Conservation (phyloP, 92 coral and sea anemone species). For the Diadumene lineata region DNA sequence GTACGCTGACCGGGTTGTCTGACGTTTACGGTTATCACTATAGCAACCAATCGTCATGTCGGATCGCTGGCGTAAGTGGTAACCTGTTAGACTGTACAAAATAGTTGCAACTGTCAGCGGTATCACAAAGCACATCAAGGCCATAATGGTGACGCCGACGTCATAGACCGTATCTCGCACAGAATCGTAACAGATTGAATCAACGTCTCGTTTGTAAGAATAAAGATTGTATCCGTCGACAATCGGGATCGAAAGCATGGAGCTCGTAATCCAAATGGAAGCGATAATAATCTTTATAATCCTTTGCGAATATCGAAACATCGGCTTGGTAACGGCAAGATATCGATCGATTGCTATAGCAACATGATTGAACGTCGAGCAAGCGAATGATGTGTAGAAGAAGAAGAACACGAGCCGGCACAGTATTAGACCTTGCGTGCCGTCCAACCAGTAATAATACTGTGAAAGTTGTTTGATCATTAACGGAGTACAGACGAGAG, state of each 20-base stretch:
- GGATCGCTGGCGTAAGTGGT: conserved; percentile 28
- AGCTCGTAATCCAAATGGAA: conserved; percentile 19
- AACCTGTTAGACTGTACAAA: conserved; percentile 29
- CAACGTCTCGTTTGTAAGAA: not conserved
- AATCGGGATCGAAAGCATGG: conserved; percentile 16
- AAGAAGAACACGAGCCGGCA: conserved; percentile 16
- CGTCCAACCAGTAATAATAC: conserved; percentile 15
- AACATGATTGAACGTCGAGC: conserved; percentile 42
- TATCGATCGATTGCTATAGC: conserved; percentile 42
- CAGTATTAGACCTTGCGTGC: conserved; percentile 17
- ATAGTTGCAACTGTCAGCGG: conserved; percentile 29
- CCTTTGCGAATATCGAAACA: conserved; percentile 23
- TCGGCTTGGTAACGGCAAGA: conserved; percentile 32
- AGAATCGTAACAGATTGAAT: conserved; percentile 20
- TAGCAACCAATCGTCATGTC: not conserved
- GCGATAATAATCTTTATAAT: conserved; percentile 4
- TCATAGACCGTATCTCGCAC: conserved; percentile 20
- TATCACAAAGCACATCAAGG: conserved; percentile 29
- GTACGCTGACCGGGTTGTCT: not conserved
- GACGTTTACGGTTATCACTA: conserved; percentile 8
- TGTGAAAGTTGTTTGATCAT: conserved; percentile 6
- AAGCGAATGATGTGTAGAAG: conserved; percentile 44
- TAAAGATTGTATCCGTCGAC: conserved; percentile 7
- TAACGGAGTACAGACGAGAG: conserved; percentile 29
- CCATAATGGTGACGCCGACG: conserved; percentile 30